Evolutionary conservation across 2,113 vertebrate species (phyloP).

Genomic region (Anguilla rostrata): DNA sequence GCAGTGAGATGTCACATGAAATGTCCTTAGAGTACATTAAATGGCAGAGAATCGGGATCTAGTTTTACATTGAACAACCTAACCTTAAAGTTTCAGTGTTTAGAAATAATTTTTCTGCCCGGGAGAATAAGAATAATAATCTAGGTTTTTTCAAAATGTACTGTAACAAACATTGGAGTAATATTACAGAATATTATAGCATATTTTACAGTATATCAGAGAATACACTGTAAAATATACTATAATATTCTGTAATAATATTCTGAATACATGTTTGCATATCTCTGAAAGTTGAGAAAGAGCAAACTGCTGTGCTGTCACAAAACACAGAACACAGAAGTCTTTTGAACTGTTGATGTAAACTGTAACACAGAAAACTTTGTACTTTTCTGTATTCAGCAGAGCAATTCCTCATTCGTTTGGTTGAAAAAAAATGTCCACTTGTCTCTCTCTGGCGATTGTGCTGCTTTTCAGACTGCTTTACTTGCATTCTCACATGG

Average conservation of each 20-base stretch:
- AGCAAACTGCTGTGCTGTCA: not conserved
- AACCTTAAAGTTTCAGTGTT: not conserved
- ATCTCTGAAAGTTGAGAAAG: not conserved
- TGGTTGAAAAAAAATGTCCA: too few species aligned
- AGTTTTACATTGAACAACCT: not conserved
- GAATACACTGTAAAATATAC: too few species aligned
- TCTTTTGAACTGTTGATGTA: not conserved
- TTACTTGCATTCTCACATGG: fast-evolving
- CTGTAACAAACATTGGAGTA: not conserved
- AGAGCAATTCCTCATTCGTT: not conserved
- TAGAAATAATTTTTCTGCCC: not conserved
- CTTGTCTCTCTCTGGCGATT: not conserved
- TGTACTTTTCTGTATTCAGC: not conserved
- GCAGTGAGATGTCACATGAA: too few species aligned
- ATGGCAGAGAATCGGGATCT: not conserved
- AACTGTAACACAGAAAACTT: too few species aligned
- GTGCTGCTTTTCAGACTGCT: not conserved
- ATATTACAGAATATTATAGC: not conserved
- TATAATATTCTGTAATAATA: too few species aligned
- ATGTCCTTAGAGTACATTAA: not conserved
- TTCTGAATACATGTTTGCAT: not conserved
- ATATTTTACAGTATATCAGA: too few species aligned
- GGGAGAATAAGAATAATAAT: not conserved
- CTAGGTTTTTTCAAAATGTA: not conserved
- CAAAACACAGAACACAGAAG: not conserved